Evolutionary conservation across 2,888 invertebrate species (phyloP), one percentile per base, ranked within the genome.

Genomic region (Pardosa pseudoannulata): DNA sequence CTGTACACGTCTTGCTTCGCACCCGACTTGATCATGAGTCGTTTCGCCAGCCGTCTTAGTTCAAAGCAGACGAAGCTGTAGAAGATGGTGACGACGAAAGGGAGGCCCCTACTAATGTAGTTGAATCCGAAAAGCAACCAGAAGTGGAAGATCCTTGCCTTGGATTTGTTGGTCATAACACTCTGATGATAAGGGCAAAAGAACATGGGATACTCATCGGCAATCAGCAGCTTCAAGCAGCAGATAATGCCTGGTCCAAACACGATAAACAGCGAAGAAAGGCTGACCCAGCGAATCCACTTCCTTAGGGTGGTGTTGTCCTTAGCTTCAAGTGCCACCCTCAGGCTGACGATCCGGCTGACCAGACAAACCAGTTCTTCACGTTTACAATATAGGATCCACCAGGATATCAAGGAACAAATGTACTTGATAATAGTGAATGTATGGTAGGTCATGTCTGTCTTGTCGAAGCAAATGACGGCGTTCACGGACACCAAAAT

Each of bases 381-480:
- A 0, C 56, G 19, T 16, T 67, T 67, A 2, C 3, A 13, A n/a
- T 76, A n/a, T 5, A 78, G 13, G 28, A 70, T 78, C 68, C 68
- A 78, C 70, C 78, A 78, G 11, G 70, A 36, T 9, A 78, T 16
- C 27, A 70, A 29, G 6, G 78, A 23, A 39, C 75, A 75, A 16
- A 65, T 39, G 29, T 78, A 70, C 16, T 78, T 78, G 16, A 78
- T 67, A 13, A 68, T 32, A 16, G 76, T 76, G 28, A 76, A 76
- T 36, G 11, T 23, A 9, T 76, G 76, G 32, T 76, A 76, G 0
- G 68, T 68, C 50, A 76, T 64, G 32, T 76, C 76, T 46, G 68
- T 13, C 9, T 19, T 32, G 27, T 76, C 76, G 23, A 76, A 76
- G 23, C 76, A 76, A 0, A 50, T 50, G 2, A 67, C 29, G 29